phyloP scores from a whole-genome alignment of 2,888 invertebrate genomes.

The Sinopyrophorus schimmeli region DNA sequence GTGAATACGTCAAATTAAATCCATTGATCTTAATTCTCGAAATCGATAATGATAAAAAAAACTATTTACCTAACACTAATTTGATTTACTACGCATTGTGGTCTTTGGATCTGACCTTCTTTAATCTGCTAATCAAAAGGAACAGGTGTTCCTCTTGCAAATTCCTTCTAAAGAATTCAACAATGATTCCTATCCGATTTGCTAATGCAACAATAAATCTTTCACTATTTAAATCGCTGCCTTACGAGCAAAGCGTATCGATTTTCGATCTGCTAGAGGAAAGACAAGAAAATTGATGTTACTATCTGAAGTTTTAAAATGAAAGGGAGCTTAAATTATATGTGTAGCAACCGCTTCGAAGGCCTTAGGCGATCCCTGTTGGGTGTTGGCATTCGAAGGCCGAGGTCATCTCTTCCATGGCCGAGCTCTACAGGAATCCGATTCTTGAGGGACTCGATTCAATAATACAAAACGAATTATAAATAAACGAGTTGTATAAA shows the following conservation, averaged over 20 bases:
- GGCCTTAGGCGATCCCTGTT: constrained; percentile 22
- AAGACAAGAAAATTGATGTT: not conserved
- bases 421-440: constrained; percentile 6
- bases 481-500: too few relatives aligned
- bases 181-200: too few relatives aligned
- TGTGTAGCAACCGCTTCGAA: constrained; percentile 20
- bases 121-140: not conserved
- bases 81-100: not conserved
- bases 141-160: too few relatives aligned
- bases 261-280: not conserved
- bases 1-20: too few relatives aligned
- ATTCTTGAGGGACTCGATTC: constrained; percentile 6
- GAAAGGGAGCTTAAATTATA: constrained; percentile 23
- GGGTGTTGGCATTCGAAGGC: constrained; percentile 30
- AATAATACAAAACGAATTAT: too few relatives aligned
- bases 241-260: not conserved
- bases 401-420: constrained; percentile 17
- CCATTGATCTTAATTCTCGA: too few relatives aligned
- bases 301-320: constrained; percentile 6
- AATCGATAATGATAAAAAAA: too few relatives aligned
- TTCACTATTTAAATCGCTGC: not conserved
- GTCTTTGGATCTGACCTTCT: constrained; percentile 2
- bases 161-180: too few relatives aligned
- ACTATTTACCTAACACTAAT: too few relatives aligned
- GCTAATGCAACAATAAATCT: too few relatives aligned